These are phyloP conservation scores for Vultur gryphus DNA, from an alignment of 2,797 vertebrate genomes.

Conservation along the genomic window DNA sequence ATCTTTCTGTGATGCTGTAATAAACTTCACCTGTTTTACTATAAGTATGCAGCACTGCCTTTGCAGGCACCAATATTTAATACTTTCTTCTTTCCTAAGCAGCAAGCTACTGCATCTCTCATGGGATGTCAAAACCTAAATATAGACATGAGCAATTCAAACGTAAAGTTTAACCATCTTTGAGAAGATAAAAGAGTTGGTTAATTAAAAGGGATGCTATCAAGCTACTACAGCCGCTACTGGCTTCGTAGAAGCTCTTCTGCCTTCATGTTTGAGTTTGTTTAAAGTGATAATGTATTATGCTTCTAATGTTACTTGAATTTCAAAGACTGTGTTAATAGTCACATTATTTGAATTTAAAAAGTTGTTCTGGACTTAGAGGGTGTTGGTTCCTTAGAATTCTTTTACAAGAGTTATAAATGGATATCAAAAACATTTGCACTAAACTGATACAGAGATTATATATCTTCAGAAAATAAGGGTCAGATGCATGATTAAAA, in stretches of 20 bases:
- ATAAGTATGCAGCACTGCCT: not conserved
- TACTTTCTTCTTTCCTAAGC: not conserved
- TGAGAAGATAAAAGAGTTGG: not conserved
- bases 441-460: not conserved
- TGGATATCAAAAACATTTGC: not conserved
- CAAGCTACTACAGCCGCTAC: not conserved
- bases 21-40: not conserved
- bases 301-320: not conserved
- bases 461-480: not conserved
- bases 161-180: not conserved
- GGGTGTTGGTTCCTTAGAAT: not conserved
- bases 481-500: not conserved
- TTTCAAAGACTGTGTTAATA: not conserved
- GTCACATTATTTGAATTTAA: not conserved
- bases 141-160: not conserved
- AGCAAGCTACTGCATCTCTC: not conserved
- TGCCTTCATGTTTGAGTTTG: not conserved
- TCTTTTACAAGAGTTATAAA: not conserved
- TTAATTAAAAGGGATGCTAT: not conserved
- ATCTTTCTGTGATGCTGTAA: not conserved
- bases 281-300: not conserved
- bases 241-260: not conserved
- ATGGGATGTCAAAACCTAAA: not conserved
- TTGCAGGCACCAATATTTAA: not conserved
- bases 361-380: not conserved